Evolutionary conservation across 2,797 vertebrate species (phyloP).

Genomic region (Premnoplex brunnescens): DNA sequence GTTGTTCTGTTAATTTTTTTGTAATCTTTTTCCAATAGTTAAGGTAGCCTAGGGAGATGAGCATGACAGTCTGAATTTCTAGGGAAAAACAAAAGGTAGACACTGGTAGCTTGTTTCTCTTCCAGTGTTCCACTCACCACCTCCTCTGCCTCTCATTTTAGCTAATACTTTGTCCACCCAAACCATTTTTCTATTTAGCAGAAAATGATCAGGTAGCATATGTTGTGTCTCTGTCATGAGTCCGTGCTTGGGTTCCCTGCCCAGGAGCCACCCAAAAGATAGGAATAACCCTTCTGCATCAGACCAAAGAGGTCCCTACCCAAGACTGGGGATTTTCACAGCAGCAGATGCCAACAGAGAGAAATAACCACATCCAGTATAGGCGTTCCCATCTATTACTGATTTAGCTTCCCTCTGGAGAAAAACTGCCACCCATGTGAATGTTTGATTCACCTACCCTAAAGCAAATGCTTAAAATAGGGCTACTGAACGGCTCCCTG

Average conservation of each 20-base stretch:
- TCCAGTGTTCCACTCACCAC: not conserved
- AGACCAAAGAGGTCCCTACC: not conserved
- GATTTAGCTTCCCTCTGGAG: not conserved
- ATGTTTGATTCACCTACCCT: not conserved
- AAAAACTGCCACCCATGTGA: not conserved
- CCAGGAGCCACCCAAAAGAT: not conserved
- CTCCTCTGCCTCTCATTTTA: not conserved
- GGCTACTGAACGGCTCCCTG: not conserved
- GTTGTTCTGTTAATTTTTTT: not conserved
- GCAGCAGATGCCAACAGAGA: not conserved
- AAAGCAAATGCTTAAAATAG: constrained; percentile 29
- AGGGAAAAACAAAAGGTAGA: not conserved
- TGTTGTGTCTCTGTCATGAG: not conserved
- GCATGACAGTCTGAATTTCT: not conserved
- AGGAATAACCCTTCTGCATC: not conserved
- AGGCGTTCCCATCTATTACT: not conserved
- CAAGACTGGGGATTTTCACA: not conserved
- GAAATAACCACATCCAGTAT: not conserved
- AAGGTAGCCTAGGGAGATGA: not conserved
- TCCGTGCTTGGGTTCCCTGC: not conserved
- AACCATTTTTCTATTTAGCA: not conserved
- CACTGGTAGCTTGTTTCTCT: not conserved
- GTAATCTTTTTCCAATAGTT: not conserved
- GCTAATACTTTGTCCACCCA: not conserved
- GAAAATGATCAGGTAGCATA: not conserved